Base-by-base conservation (phyloP, 2,797 vertebrate genomes). In the Pachyuromys duprasi region DNA sequence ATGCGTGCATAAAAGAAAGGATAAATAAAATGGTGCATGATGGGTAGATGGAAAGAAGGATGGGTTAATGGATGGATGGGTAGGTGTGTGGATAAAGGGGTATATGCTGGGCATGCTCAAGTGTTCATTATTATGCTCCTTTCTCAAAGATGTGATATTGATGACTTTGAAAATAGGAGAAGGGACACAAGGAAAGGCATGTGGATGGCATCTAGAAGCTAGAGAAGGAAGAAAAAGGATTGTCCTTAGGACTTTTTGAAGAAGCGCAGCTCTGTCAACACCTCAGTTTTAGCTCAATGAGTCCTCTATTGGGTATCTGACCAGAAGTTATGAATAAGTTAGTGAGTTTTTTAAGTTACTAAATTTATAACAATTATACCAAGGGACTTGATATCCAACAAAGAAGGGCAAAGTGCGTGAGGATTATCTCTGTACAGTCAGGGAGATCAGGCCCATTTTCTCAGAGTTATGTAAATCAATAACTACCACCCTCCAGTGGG, bases 41-140 rank as follows among this genome's bases (percentile, higher is more conserved):
- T 13, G 13, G 14, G 2, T 20, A 5, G 18, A 4, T 15, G 1
- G 65, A 0, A 24, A 8, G 55, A 3, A 14, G 15, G 8, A 8
- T 45, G 39, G 14, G 31, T 49, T 9, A 9, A 1, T 18, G 7
- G 11, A 8, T 3, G 5, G 39, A 3, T 53, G 65, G 12, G 5
- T 39, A 2, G 6, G 15, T 18, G 57, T 8, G 5, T 24, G 7
- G 60, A 6, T 28, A 11, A 3, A 36, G 2, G 18, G 31, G 8
- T 12, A 1, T 2, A 65, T 69, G 26, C 14, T 18, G 36, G 57
- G 33, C 3, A 7, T 15, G 28, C 1, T 33, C 26, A 17, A 13
- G 36, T 57, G 1, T 26, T 84, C 28, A 17, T 20, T 80, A 15
- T 28, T 28, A n/a, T 2, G 4, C 7, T 45, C 9, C 57, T 13